Conservation (phyloP, 1,140 invertebrate species). For the Rhopalosiphum padi region DNA sequence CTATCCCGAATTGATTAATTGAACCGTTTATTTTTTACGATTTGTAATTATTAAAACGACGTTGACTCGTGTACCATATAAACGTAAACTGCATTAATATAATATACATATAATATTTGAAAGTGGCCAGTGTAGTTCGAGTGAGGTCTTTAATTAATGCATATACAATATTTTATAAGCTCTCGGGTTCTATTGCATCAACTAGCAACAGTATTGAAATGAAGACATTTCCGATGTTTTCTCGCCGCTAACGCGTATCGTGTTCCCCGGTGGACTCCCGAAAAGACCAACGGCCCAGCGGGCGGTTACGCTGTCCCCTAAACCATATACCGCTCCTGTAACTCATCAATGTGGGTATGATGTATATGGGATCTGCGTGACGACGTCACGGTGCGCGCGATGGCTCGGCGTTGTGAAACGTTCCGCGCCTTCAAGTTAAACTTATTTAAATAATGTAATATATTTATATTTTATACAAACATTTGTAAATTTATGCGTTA, state of each 20-base stretch:
- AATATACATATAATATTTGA: not conserved
- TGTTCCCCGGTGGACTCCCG: not conserved
- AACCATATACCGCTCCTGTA: not conserved
- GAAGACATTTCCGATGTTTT: not conserved
- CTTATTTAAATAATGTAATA: constrained; percentile 27
- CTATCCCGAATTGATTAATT: not conserved
- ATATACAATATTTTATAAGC: not conserved
- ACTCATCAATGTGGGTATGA: not conserved
- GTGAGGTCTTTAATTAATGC: not conserved
- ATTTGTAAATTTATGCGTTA: not conserved
- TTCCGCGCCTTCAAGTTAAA: constrained; percentile 25
- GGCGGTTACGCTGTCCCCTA: not conserved
- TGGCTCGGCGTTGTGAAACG: constrained; percentile 8
- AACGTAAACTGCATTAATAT: not conserved
- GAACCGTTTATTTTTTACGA: not conserved
- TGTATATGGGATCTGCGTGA: not conserved
- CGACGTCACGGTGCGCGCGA: constrained; percentile 21
- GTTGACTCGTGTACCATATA: too few relatives aligned
- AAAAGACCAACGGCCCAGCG: not conserved
- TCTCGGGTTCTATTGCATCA: not conserved
- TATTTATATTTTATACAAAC: not conserved
- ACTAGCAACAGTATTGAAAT: not conserved
- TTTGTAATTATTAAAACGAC: not conserved
- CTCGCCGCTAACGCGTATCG: not conserved
- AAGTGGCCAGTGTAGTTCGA: not conserved